phyloP scores from a whole-genome alignment of 2,113 vertebrate genomes.

The Herpailurus yagouaroundi region DNA sequence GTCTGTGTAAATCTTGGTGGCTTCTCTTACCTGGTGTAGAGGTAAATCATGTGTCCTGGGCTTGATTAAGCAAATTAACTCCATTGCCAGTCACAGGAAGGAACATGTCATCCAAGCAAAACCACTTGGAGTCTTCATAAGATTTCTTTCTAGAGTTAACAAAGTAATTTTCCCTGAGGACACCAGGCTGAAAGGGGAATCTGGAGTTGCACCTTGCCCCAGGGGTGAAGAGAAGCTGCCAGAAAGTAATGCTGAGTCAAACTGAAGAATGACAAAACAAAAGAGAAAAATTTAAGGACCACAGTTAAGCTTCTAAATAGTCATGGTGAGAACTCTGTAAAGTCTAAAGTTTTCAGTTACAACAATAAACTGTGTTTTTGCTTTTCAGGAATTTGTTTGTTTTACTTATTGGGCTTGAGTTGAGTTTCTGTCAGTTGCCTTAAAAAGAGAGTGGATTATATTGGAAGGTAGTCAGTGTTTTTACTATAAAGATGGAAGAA shows the following conservation, averaged over 20 bases:
- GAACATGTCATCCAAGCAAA: background rate
- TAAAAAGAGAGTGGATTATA: background rate
- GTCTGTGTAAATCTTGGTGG: background rate
- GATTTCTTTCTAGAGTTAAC: constrained; percentile 12
- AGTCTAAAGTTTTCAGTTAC: background rate
- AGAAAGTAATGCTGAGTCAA: background rate
- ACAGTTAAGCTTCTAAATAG: background rate
- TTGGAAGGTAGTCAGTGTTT: constrained; percentile 1
- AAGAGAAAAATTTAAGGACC: background rate
- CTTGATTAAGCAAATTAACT: background rate
- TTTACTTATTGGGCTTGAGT: background rate
- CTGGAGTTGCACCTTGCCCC: background rate
- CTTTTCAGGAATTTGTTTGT: background rate
- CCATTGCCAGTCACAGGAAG: background rate
- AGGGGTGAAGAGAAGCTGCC: background rate
- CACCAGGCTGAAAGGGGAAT: background rate
- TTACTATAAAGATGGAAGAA: background rate
- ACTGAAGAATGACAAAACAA: background rate
- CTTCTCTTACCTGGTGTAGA: background rate
- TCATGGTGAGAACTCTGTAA: background rate
- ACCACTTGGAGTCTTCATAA: background rate
- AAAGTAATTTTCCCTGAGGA: background rate
- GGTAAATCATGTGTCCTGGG: background rate
- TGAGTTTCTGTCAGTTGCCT: background rate
- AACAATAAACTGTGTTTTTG: background rate